Percentiles rank a stretch among this genome's conserved stretches.
Conservation (phyloP, 2,113 vertebrate genomes). For the Taurulus bubalis region DNA sequence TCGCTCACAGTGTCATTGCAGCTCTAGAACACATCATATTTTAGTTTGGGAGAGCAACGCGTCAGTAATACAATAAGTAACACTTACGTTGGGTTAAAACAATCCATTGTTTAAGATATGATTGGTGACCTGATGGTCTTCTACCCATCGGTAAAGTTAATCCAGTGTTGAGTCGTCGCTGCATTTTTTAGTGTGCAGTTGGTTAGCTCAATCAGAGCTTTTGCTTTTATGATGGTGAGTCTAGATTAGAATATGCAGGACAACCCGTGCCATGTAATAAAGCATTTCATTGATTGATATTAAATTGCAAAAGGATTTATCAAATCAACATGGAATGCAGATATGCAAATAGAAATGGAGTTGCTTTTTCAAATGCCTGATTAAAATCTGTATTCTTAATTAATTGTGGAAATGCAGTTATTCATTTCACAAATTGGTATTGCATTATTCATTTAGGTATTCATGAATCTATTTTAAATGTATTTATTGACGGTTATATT, state of each 20-base stretch:
- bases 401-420: neutral
- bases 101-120: neutral
- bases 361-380: neutral
- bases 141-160: neutral
- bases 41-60: neutral
- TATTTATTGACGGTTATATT: neutral
- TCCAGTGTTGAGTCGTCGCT: neutral
- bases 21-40: neutral
- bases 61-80: neutral
- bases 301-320: neutral
- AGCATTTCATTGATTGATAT: neutral
- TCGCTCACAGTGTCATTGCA: constrained; percentile 2
- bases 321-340: neutral
- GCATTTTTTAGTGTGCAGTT: neutral
- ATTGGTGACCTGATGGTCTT: neutral
- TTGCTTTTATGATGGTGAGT: neutral
- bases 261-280: neutral
- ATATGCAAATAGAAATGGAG: neutral
- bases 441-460: neutral
- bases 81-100: neutral
- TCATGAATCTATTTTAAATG: neutral
- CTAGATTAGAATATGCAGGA: neutral
- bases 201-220: constrained; percentile 1
- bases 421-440: neutral
- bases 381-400: neutral